Percentiles rank a stretch among this genome's conserved stretches.
Conservation (phyloP, 2,888 invertebrate species). For the Sarcophaga caerulescens region DNA sequence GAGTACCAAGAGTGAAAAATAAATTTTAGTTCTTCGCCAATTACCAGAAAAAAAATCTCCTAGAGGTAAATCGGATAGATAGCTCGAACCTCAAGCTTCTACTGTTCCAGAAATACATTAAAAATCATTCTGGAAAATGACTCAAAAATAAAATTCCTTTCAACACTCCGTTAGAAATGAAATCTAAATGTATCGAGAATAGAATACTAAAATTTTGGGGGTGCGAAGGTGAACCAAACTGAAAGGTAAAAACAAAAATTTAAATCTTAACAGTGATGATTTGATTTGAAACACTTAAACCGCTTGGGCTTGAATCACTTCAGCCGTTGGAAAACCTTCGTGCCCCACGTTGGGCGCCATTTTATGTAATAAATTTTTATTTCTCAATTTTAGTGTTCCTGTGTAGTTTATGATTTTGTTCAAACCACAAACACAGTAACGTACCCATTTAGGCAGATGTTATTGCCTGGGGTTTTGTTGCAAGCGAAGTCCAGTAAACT, state of each 20-base stretch:
- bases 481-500: too few species aligned
- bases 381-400: too few species aligned
- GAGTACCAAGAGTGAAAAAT: neutral
- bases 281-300: too few species aligned
- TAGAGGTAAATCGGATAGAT: conserved; percentile 2
- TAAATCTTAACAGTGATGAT: neutral
- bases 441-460: too few species aligned
- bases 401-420: too few species aligned
- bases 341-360: conserved; percentile 20
- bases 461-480: too few species aligned
- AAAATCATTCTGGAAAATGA: neutral
- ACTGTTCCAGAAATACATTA: neutral
- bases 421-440: too few species aligned
- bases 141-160: neutral
- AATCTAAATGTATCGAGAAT: neutral
- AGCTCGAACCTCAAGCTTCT: conserved; percentile 29
- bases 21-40: neutral
- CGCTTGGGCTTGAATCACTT: too few species aligned
- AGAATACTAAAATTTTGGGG: too few species aligned
- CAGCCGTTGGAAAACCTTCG: too few species aligned
- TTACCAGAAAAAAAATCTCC: neutral
- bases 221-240: too few species aligned
- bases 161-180: neutral
- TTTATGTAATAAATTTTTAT: neutral
- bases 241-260: too few species aligned